phyloP scores from a whole-genome alignment of 35 echinoderm and acorn worm genomes.

The Stichopus chloronotus region DNA sequence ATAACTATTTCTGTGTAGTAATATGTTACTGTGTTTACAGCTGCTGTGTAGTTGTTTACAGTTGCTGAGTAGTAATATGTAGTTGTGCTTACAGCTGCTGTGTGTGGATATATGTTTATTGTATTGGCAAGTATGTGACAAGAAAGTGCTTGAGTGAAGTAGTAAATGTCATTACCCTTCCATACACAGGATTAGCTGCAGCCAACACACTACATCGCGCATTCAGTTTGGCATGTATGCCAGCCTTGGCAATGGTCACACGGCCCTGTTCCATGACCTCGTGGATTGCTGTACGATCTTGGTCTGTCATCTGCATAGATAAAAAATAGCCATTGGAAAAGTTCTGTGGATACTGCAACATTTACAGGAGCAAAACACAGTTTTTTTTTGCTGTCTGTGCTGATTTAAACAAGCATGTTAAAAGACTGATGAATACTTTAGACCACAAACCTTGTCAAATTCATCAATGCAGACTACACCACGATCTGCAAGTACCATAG shows the following conservation, averaged over 20 bases:
- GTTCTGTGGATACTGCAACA: neutral
- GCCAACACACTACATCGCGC: conserved; percentile 95
- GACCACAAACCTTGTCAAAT: conserved; percentile 91
- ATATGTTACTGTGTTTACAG: no score
- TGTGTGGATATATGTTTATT: no score
- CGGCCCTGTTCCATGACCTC: conserved; percentile 99
- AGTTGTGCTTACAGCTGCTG: no score
- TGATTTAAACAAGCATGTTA: no score
- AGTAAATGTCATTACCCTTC: conserved; percentile 71
- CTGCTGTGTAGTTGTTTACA: no score
- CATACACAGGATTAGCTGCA: conserved; percentile 98
- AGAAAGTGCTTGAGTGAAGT: no score
- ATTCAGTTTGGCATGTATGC: conserved; percentile 97
- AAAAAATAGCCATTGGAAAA: neutral
- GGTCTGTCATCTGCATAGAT: conserved; percentile 88
- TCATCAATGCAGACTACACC: conserved; percentile 98
- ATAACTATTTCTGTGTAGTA: no score
- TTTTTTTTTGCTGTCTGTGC: no score
- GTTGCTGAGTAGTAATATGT: no score
- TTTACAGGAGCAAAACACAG: neutral
- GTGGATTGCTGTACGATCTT: conserved; percentile 98
- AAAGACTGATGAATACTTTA: no score
- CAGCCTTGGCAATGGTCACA: conserved; percentile 99
- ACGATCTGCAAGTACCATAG: conserved; percentile 90
- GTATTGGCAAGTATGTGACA: no score